Conservation (phyloP, 2,113 vertebrate species). For the Xenotilapia leptura region DNA sequence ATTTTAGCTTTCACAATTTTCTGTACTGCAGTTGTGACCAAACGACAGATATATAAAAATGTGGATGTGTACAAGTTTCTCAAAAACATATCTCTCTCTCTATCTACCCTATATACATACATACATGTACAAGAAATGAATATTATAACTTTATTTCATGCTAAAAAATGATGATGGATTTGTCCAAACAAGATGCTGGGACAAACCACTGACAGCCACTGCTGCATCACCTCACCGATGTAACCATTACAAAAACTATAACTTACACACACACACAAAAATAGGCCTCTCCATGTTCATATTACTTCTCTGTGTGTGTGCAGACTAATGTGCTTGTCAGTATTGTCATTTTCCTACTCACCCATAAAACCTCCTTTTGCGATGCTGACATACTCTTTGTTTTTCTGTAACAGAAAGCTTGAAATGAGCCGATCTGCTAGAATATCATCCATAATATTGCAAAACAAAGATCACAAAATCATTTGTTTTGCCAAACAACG, state of each 20-base stretch:
- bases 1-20: background rate
- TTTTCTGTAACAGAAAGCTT: slow-evolving; percentile 81
- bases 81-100: background rate
- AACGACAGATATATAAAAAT: background rate
- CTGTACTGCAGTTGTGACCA: background rate
- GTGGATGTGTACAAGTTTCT: background rate
- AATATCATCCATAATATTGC: background rate
- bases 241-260: background rate
- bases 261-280: background rate
- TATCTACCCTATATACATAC: background rate
- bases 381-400: slow-evolving; percentile 97
- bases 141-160: background rate
- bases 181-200: background rate
- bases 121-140: background rate
- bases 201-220: rapidly evolving
- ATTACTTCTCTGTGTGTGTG: background rate
- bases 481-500: background rate
- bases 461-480: background rate
- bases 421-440: background rate
- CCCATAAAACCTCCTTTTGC: slow-evolving; percentile 98
- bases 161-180: background rate
- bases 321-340: background rate
- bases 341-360: slow-evolving; percentile 61
- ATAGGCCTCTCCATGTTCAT: background rate
- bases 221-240: background rate